Evolutionary conservation across 2,888 invertebrate species (phyloP).

Genomic region (Sphaeridia pumilis): DNA sequence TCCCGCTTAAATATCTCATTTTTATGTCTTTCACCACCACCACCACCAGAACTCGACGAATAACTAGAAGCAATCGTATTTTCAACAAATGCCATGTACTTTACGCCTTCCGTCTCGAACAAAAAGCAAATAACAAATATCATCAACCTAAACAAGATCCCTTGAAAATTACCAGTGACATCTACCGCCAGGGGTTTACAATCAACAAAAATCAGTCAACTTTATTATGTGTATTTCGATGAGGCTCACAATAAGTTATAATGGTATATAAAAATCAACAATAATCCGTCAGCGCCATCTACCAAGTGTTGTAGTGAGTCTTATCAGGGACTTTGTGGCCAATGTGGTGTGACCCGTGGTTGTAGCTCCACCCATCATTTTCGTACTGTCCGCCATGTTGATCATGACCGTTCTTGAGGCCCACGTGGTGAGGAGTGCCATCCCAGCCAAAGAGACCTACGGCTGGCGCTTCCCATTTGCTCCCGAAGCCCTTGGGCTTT

Average conservation of each 20-base stretch:
- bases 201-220: too few species aligned
- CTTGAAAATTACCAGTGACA: too few species aligned
- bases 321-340: conserved; percentile 10
- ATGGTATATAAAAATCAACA: background rate
- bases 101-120: too few species aligned
- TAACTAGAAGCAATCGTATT: background rate
- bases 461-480: conserved; percentile 6
- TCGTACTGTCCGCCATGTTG: conserved; percentile 1
- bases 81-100: too few species aligned
- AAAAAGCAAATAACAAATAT: too few species aligned
- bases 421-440: conserved; percentile 10
- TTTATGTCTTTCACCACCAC: background rate
- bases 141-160: too few species aligned
- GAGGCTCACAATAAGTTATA: too few species aligned
- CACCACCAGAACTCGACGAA: too few species aligned
- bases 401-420: background rate
- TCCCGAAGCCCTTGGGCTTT: conserved; percentile 6
- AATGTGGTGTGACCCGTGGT: conserved; percentile 14
- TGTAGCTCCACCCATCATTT: conserved; percentile 12
- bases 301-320: conserved; percentile 10
- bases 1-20: background rate
- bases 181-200: too few species aligned
- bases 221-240: too few species aligned
- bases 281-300: background rate
- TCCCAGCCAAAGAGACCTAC: conserved; percentile 4